These are phyloP conservation scores for Sylvia borin DNA, from an alignment of 2,797 vertebrate genomes.

Conservation along the genomic window DNA sequence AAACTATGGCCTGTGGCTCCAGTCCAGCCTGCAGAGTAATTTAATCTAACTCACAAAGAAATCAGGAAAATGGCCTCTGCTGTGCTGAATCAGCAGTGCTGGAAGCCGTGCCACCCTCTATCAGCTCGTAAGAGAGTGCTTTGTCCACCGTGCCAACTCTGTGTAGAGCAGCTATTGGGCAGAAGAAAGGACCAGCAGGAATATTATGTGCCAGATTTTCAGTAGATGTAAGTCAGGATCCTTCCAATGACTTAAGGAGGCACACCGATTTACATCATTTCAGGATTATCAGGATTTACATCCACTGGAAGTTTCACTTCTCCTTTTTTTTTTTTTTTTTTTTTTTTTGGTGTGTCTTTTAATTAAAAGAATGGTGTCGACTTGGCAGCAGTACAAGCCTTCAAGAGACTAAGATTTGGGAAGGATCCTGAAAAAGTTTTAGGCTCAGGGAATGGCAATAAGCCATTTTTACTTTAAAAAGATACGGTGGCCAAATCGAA, in stretches of 20 bases:
- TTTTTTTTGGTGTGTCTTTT: not conserved
- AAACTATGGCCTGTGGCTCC: conserved; percentile 36
- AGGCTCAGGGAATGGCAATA: not conserved
- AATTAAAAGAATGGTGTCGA: conserved; percentile 46
- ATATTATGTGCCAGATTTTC: conserved; percentile 55
- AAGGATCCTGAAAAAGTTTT: conserved; percentile 21
- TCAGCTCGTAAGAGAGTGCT: conserved; percentile 3
- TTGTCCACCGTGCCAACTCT: not conserved
- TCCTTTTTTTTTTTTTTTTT: not conserved
- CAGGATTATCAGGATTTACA: conserved; percentile 50
- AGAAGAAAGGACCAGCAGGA: conserved; percentile 49
- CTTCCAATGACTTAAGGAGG: conserved; percentile 20
- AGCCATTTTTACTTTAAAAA: conserved; percentile 6
- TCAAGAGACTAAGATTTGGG: not conserved
- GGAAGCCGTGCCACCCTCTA: conserved; percentile 37
- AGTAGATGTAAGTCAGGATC: conserved; percentile 50
- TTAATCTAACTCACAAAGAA: conserved; percentile 58
- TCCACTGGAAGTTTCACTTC: not conserved
- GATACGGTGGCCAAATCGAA: not conserved
- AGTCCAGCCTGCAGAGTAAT: conserved; percentile 43
- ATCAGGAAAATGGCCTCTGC: conserved; percentile 32
- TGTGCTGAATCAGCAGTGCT: conserved; percentile 58
- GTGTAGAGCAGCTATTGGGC: not conserved
- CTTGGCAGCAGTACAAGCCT: not conserved
- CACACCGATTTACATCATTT: conserved; percentile 49